Base-by-base conservation (phyloP, 2,797 vertebrate species). In the Eupleurogrammus muticus region DNA sequence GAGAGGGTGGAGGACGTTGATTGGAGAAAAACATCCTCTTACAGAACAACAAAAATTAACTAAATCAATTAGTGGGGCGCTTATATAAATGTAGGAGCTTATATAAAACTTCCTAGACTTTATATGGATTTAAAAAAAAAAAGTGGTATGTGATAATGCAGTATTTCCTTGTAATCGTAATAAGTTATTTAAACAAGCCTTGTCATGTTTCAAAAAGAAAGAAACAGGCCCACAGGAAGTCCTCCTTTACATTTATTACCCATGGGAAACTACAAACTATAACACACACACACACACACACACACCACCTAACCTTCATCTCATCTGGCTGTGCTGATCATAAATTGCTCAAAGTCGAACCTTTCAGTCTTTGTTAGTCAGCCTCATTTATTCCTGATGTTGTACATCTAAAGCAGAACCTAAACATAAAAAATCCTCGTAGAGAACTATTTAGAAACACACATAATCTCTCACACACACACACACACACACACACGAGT, bases 231-330 rank as follows among this genome's bases (percentile, higher is more conserved):
- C 36, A 57, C 44, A 88, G 85, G 81, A 90, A 81, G 79, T 79
- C 51, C 53, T 61, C 79, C 32, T 54, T 75, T 60, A 73, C 62
- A 49, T 89, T 91, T 85, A 89, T 77, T 80, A 75, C 67, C 77
- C 54, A 59, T 60, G 57, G 71, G 70, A 85, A 85, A 65, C 47
- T 21, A 28, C 47, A 47, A 47, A 53, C 16, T 24, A 28, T 11
- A 42, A n/a, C n/a, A n/a, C n/a, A n/a, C n/a, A n/a, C n/a, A n/a
- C n/a, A n/a, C n/a, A n/a, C 48, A 63, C 62, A 79, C 53, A 32
- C 64, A n/a, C 44, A 72, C 75, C 67, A 65, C 79, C 28, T 6
- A 79, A 61, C 60, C 71, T 84, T 83, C 52, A 79, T 90, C 84
- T 67, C 77, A 76, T 87, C 81, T 85, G 85, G 66, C 68, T 65